phyloP scores from a whole-genome alignment of 2,113 vertebrate species.

The Sebastes schlegelii region DNA sequence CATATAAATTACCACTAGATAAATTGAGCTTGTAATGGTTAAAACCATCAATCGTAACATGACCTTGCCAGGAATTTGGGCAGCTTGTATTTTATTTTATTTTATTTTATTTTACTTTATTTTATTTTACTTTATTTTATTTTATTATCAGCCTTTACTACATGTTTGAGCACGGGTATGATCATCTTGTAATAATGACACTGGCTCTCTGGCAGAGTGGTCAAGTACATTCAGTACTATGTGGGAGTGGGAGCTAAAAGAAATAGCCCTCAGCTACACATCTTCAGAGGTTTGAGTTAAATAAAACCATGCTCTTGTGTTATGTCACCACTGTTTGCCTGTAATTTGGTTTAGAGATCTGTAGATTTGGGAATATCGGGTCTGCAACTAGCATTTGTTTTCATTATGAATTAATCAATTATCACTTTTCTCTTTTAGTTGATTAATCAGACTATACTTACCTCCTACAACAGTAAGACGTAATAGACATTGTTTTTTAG shows the following conservation, averaged over 20 bases:
- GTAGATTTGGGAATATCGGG: neutral
- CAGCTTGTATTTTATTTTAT: neutral
- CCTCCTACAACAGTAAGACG: too few species aligned
- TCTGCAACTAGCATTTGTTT: neutral
- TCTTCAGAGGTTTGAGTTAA: constrained; percentile 39
- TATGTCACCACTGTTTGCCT: constrained; percentile 32
- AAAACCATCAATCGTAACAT: neutral
- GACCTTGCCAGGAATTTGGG: neutral
- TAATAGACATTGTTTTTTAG: neutral
- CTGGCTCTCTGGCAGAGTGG: constrained; percentile 14
- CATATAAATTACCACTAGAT: neutral
- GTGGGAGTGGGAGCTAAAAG: constrained; percentile 33
- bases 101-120: neutral
- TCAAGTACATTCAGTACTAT: constrained; percentile 9
- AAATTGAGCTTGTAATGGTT: neutral
- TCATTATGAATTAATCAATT: neutral
- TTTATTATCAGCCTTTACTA: neutral
- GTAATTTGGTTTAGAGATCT: neutral
- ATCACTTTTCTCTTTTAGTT: neutral
- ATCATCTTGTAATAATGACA: constrained; percentile 19
- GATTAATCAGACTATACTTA: neutral
- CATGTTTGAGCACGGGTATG: neutral
- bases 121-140: too few species aligned
- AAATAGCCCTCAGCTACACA: constrained; percentile 23
- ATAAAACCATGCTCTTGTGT: constrained; percentile 29